Base-by-base conservation (phyloP, 2,797 vertebrate genomes). In the Peromyscus attwateri region DNA sequence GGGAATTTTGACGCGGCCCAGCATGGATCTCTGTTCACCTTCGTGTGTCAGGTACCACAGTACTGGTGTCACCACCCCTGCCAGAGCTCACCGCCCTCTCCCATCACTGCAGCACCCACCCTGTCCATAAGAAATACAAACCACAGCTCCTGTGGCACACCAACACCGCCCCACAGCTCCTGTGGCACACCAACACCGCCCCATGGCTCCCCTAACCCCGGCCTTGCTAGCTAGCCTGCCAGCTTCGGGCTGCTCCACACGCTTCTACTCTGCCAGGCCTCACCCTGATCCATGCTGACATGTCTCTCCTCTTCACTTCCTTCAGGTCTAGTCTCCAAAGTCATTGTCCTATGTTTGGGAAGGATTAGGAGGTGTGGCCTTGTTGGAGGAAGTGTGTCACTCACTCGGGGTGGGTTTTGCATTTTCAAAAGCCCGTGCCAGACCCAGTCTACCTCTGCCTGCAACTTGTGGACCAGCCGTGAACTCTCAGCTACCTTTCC, bases 1-100 rank as follows among this genome's bases (percentile, higher is more conserved):
- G 29, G 16, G 34, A 46, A n/a, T 14, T 4, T 0, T 7, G 27
- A 75, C 40, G 8, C 0, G 12, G 3, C 31, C 4, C 49, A 2
- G 57, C 52, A 10, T 0, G n/a, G 64, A 25, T 52, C n/a, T 88
- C 62, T 17, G 21, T 37, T 19, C 29, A 40, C 12, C 27, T n/a
- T 16, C 5, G 4, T 46, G 11, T 11, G 27, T 62, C 52, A 12
- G 60, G 43, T 17, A 34, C 62, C 17, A 6, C 29, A 66, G 40
- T 23, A 19, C 27, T 1, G 3, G 11, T 17, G 43, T 25, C 52
- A 93, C 25, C 13, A 73, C 37, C 5, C 1, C 43, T 49, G 37
- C 16, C 94, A 62, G 19, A 71, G 49, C 31, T 49, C 0, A 0
- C 11, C 19, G 17, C 3, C 40, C 25, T 40, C 71, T 46, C 79